These are phyloP conservation scores for Lasius fuliginosus DNA, from an alignment of 2,888 invertebrate genomes.

Conservation along the genomic window DNA sequence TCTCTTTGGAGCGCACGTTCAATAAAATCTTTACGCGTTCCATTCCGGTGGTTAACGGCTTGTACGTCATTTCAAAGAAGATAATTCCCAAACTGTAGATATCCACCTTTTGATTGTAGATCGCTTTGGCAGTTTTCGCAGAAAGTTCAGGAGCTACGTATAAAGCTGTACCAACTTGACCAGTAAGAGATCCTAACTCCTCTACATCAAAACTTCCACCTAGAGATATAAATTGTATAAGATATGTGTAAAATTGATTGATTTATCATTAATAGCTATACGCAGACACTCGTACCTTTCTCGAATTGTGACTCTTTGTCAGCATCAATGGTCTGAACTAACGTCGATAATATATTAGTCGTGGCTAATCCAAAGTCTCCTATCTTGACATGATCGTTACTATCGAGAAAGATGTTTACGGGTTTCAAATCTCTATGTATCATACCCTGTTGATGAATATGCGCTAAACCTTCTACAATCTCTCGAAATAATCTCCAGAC, in stretches of 20 bases:
- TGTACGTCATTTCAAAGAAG: conserved; percentile 98
- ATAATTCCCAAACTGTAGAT: conserved; percentile 94
- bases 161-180: conserved; percentile 96
- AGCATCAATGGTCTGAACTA: conserved; percentile 75
- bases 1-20: conserved; percentile 90
- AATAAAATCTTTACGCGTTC: conserved; percentile 94
- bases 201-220: conserved; percentile 82
- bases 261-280: background rate
- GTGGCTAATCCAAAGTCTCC: conserved; percentile 99
- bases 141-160: conserved; percentile 98
- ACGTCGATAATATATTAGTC: conserved; percentile 89
- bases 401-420: conserved; percentile 98
- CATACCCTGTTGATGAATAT: conserved; percentile 97
- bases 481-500: conserved; percentile 98
- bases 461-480: conserved; percentile 95
- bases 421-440: conserved; percentile 95
- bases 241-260: background rate
- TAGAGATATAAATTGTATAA: conserved; percentile 58
- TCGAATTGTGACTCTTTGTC: conserved; percentile 80
- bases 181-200: conserved; percentile 89
- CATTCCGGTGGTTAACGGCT: conserved; percentile 94
- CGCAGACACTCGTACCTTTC: conserved; percentile 73
- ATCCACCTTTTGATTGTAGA: conserved; percentile 95
- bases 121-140: conserved; percentile 90
- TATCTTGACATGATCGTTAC: conserved; percentile 98